Conservation (phyloP, 1,140 invertebrate species). For the Nephila pilipes region DNA sequence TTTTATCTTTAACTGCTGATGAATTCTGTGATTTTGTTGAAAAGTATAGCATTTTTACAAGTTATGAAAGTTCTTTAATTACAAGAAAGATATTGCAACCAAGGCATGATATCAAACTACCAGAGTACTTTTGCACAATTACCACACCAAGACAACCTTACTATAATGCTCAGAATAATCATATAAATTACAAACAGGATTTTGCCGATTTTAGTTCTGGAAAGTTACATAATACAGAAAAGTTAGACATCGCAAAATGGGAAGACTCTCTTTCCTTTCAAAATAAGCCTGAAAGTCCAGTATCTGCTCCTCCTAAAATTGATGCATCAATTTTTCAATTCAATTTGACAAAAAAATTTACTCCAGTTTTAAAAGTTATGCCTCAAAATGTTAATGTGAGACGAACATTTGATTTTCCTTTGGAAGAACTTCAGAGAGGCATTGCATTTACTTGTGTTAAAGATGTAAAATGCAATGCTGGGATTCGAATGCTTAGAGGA, state of each 20-base stretch:
- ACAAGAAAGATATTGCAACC: constrained; percentile 24
- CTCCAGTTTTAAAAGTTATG: constrained; percentile 32
- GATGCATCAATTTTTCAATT: background rate
- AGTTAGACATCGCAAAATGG: background rate
- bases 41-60: constrained; percentile 20
- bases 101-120: background rate
- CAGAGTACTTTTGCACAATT: background rate
- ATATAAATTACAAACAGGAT: background rate
- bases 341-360: background rate
- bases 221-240: background rate
- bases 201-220: background rate
- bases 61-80: constrained; percentile 15
- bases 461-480: constrained; percentile 34
- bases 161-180: background rate
- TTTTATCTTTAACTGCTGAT: constrained; percentile 19
- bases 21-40: constrained; percentile 41
- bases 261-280: background rate
- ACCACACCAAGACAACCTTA: background rate
- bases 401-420: constrained; percentile 28
- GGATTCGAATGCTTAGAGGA: background rate
- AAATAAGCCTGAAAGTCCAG: background rate
- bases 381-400: background rate
- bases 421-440: constrained; percentile 1
- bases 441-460: background rate
- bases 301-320: background rate